phyloP scores from a whole-genome alignment of 2,113 vertebrate genomes.

The Paracanthobrama guichenoti region DNA sequence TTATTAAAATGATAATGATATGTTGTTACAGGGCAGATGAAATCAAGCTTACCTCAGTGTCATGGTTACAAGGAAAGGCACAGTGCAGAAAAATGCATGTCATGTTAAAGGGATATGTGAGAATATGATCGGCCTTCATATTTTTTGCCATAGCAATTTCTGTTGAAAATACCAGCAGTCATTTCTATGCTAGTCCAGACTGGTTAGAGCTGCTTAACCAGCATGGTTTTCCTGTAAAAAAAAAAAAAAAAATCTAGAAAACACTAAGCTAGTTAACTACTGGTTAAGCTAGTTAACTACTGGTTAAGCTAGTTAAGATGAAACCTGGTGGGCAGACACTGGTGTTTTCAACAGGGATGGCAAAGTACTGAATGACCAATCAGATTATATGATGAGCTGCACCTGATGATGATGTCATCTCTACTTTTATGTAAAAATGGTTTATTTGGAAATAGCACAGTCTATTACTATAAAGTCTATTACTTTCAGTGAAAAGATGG shows the following conservation, averaged over 20 bases:
- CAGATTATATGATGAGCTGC: slow-evolving; percentile 3
- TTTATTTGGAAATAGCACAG: background rate
- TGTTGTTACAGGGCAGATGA: slow-evolving; percentile 36
- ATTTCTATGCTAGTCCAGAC: background rate
- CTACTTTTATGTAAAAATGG: background rate
- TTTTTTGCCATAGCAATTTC: background rate
- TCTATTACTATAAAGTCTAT: too few species aligned
- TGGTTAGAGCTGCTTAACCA: slow-evolving; percentile 1
- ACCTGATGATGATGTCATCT: background rate
- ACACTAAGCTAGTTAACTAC: too few species aligned
- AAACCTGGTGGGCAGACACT: background rate
- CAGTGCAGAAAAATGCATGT: slow-evolving; percentile 24
- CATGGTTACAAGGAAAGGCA: slow-evolving; percentile 24
- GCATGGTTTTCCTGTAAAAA: background rate
- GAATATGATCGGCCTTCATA: slow-evolving; percentile 1
- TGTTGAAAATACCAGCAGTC: slow-evolving; percentile 18
- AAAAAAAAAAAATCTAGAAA: background rate
- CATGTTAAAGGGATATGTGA: background rate
- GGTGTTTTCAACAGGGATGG: background rate
- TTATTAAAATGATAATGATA: slow-evolving; percentile 41
- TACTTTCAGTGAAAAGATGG: background rate
- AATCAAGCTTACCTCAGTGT: slow-evolving; percentile 1
- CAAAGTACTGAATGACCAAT: background rate
- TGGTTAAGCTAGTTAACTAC: background rate
- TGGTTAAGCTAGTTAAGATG: background rate